Conservation (phyloP, 2,113 vertebrate genomes). For the Cettia cetti region DNA sequence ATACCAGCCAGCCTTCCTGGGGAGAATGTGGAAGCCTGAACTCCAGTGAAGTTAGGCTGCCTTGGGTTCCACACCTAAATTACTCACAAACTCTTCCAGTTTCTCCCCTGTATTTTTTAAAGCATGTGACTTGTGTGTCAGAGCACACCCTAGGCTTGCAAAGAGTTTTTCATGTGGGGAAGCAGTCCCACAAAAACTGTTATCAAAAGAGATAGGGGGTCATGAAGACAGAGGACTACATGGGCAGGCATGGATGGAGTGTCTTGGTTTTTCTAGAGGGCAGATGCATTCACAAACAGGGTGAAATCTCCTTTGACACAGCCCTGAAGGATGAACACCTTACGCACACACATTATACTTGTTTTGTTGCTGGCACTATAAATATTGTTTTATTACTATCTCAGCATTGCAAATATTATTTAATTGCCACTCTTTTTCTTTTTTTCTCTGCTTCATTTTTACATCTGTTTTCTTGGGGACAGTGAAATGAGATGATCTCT, state of each 20-base stretch:
- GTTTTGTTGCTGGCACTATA: background rate
- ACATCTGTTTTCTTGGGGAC: background rate
- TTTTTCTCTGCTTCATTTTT: background rate
- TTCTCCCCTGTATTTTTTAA: background rate
- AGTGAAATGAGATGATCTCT: background rate
- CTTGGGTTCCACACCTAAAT: background rate
- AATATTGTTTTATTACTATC: background rate
- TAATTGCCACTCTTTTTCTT: background rate
- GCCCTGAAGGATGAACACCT: background rate
- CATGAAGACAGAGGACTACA: background rate
- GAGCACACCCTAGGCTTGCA: background rate
- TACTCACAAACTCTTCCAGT: background rate
- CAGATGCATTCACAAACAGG: background rate
- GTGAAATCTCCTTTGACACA: background rate
- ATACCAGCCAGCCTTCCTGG: fast-evolving
- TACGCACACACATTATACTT: fast-evolving
- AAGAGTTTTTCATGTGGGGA: background rate
- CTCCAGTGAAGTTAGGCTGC: background rate
- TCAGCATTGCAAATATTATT: background rate
- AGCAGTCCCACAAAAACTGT: background rate
- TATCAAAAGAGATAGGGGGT: background rate
- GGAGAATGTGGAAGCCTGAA: background rate
- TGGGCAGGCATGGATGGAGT: background rate
- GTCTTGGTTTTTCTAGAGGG: background rate
- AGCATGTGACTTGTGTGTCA: background rate